Evolutionary conservation across 2,888 invertebrate species (phyloP), one percentile per base, ranked within the genome.

Genomic region (Melieria omissa): DNA sequence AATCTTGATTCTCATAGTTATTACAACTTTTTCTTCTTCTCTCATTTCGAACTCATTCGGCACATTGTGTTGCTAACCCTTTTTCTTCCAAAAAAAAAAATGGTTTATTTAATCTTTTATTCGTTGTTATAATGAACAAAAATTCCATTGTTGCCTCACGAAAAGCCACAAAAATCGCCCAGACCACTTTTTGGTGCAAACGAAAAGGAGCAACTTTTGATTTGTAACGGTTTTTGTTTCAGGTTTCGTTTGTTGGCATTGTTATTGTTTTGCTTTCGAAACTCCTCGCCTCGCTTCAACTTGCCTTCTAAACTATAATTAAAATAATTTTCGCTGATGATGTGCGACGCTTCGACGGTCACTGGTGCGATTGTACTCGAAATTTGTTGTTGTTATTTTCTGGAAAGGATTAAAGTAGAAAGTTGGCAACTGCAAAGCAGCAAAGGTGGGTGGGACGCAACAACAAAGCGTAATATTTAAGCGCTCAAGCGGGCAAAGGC

Each of bases 201-300:
- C n/a, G 8, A 62, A 61, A 70, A 58, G 63, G 55, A 57, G 55
- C 47, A 70, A 70, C 70, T 70, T 70, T 70, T 70, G 70, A 70
- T 70, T 70, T 70, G 70, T 42, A 63, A 64, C 47, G 55, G 57
- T 64, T 70, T 70, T 64, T 64, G 14, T 52, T 14, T 52, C 10
- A 52, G 14, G n/a, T 52, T 52, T n/a, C 52, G 52, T n/a, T 52
- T n/a, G 14, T 52, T 52, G 12, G 12, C 5, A 52, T 29, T 29
- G 29, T 29, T 29, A 29, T 29, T 29, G 29, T 29, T 29, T 29
- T 29, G 29, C 29, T 29, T 29, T 29, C 29, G 29, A 29, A 29
- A 29, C 29, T 29, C 29, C 29, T 29, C 2, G 29, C 29, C 2
- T 2, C 29, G 29, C 29, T 29, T 29, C 29, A 29, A 29, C 29